Conservation (phyloP, 2,888 invertebrate genomes). For the Ischnura elegans region DNA sequence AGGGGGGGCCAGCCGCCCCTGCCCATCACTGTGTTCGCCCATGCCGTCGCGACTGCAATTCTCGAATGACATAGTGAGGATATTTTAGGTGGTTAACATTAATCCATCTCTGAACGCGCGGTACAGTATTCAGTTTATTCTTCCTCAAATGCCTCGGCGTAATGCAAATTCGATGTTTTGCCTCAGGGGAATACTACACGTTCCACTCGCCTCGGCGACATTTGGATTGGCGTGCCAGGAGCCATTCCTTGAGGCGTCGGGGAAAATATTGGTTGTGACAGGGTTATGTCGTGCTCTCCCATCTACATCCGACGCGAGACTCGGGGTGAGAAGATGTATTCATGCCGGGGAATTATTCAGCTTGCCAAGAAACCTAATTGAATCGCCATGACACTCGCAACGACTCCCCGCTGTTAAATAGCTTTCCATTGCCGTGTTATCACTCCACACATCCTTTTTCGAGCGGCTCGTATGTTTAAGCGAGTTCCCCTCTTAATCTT, state of each 20-base stretch:
- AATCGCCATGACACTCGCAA: constrained; percentile 25
- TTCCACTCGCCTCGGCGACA: neutral
- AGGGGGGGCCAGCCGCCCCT: neutral
- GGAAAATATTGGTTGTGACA: constrained; percentile 35
- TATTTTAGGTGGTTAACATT: neutral
- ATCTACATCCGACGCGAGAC: constrained; percentile 11
- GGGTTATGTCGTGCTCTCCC: constrained; percentile 27
- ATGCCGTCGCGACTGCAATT: neutral
- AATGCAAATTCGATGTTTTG: constrained; percentile 7
- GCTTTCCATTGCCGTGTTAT: constrained; percentile 34
- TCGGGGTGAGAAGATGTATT: constrained; percentile 8
- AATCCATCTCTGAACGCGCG: neutral
- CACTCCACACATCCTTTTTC: constrained; percentile 16
- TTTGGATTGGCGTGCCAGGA: neutral
- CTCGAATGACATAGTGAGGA: neutral
- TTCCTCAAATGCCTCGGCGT: neutral
- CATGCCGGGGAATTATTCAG: constrained; percentile 29
- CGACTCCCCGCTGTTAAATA: constrained; percentile 31
- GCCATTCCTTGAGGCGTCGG: constrained; percentile 11
- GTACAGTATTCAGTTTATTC: neutral
- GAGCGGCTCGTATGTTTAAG: neutral
- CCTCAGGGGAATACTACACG: neutral
- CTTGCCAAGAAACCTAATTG: constrained; percentile 6
- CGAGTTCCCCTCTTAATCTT: constrained; percentile 16
- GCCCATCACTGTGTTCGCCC: too few relatives aligned